Conservation (phyloP, 1,140 invertebrate genomes). For the Bombus waltoni region DNA sequence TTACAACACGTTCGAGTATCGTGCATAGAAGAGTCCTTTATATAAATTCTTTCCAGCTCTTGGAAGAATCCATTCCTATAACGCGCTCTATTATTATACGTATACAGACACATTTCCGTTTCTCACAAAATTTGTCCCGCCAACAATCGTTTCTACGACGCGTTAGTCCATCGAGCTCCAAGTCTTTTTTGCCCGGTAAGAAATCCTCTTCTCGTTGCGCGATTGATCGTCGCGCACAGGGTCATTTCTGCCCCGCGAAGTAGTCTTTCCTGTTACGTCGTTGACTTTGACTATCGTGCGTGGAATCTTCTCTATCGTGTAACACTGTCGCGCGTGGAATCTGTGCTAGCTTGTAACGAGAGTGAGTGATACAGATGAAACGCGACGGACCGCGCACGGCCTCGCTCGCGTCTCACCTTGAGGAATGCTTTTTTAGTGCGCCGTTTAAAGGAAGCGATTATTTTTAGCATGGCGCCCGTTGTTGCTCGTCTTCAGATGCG, state of each 20-base stretch:
- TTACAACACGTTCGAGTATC: too few species aligned
- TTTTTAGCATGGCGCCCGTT: slow-evolving; percentile 10
- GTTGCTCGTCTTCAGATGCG: background rate
- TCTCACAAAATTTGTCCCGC: background rate
- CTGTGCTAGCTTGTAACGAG: background rate
- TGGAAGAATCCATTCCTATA: background rate
- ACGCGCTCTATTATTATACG: background rate
- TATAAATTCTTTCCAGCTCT: background rate
- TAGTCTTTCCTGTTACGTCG: background rate
- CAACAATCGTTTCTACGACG: background rate
- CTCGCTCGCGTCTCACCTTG: slow-evolving; percentile 6
- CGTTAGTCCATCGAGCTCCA: background rate
- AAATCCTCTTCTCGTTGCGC: background rate
- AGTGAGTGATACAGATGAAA: slow-evolving; percentile 3
- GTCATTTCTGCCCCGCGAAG: background rate
- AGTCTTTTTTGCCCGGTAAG: background rate
- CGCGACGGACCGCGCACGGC: background rate
- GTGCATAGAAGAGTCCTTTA: background rate
- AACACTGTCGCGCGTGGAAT: background rate
- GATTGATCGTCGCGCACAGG: background rate
- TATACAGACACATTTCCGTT: too few species aligned
- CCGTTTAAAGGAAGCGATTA: slow-evolving; percentile 22
- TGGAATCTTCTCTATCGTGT: background rate
- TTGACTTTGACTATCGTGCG: background rate
- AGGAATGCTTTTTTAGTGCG: background rate